A percentile compares a stretch with the other conserved stretches of the same genome.
Conservation (phyloP, 2,888 invertebrate genomes). For the Myathropa florea region DNA sequence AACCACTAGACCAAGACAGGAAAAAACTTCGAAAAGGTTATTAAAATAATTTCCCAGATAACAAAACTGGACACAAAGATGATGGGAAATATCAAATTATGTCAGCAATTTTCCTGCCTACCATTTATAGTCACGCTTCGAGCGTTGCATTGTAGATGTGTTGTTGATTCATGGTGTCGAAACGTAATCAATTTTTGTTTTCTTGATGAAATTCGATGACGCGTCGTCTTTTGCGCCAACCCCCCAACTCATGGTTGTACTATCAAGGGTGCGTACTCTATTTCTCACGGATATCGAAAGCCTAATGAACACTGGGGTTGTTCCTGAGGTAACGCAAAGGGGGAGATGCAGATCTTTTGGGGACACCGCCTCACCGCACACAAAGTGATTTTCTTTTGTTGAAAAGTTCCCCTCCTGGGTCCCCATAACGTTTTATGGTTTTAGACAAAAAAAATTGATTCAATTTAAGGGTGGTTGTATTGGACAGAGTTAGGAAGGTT, state of each 20-base stretch:
- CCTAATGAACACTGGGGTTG: conserved; percentile 30
- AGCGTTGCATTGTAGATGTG: conserved; percentile 45
- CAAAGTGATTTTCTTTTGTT: conserved; percentile 64
- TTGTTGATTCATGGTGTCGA: conserved; percentile 61
- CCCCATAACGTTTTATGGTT: conserved; percentile 64
- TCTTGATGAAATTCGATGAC: conserved; percentile 59
- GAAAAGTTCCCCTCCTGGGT: conserved; percentile 42
- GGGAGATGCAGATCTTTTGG: conserved; percentile 16
- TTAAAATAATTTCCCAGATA: conserved; percentile 68
- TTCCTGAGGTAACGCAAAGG: background rate
- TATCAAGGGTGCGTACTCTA: conserved; percentile 22
- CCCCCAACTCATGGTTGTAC: background rate
- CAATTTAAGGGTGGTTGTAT: conserved; percentile 22
- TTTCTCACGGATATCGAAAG: conserved; percentile 26
- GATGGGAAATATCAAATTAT: conserved; percentile 70
- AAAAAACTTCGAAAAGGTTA: conserved; percentile 37
- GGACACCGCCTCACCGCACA: conserved; percentile 24
- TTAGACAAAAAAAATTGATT: conserved; percentile 67
- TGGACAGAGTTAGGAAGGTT: background rate
- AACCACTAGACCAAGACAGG: background rate
- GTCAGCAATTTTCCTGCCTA: conserved; percentile 63
- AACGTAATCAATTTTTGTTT: conserved; percentile 68
- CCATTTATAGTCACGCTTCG: conserved; percentile 51
- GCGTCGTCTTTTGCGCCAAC: conserved; percentile 3
- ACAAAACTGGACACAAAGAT: conserved; percentile 59